Percentiles rank a stretch among this genome's conserved stretches.
phyloP scores from a whole-genome alignment of 2,113 vertebrate genomes.

The Bubo bubo region DNA sequence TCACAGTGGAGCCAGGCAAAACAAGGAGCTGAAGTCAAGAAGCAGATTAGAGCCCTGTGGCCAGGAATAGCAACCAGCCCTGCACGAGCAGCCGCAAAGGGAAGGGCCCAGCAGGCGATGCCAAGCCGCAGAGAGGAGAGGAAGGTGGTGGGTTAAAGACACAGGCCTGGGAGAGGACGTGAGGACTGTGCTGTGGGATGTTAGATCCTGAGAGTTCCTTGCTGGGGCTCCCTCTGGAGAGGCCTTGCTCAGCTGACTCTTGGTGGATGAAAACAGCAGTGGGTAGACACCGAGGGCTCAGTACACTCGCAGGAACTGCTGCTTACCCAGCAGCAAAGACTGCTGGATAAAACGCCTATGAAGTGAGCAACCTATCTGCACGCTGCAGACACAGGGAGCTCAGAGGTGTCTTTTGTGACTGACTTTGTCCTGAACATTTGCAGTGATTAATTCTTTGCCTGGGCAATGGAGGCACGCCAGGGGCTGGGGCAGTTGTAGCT shows the following conservation, averaged over 20 bases:
- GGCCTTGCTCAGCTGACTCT: neutral
- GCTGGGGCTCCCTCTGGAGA: neutral
- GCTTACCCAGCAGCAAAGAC: neutral
- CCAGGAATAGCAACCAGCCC: neutral
- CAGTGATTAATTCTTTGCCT: neutral
- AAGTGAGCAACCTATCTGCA: neutral
- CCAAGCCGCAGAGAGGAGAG: neutral
- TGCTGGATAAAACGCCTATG: neutral
- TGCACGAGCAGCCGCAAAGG: fast-evolving
- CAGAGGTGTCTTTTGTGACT: neutral
- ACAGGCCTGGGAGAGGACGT: neutral
- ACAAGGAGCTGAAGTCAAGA: neutral
- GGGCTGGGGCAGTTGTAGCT: neutral
- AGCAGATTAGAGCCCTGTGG: neutral
- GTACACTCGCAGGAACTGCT: neutral
- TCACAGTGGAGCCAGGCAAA: neutral
- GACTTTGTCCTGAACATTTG: neutral
- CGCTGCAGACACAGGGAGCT: neutral
- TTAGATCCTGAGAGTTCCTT: neutral
- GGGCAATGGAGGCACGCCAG: neutral
- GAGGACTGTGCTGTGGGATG: neutral
- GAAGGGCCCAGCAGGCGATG: neutral
- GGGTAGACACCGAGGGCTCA: neutral
- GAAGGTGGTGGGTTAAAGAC: neutral
- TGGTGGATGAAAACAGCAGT: neutral